Base-by-base conservation (phyloP, 2,113 vertebrate species). In the Henicopernis longicauda region DNA sequence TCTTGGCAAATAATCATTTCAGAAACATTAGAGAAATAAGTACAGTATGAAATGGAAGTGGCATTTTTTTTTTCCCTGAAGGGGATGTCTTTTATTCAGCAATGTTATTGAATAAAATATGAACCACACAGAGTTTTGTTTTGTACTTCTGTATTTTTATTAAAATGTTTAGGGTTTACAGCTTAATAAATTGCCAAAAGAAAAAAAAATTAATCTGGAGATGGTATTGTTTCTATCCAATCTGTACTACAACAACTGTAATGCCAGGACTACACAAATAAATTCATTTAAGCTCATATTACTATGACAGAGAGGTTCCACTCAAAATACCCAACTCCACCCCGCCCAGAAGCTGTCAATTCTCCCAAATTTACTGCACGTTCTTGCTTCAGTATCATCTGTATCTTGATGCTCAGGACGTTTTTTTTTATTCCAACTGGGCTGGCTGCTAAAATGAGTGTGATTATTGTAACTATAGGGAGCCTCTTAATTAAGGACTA, bases 1-100 rank as follows among this genome's bases (percentile, higher is more conserved):
- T 95, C 83, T 95, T 94, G 89, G 79, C 93, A 97, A 97, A 97
- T 89, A 91, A 89, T 91, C 26, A 95, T 96, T 97, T 95, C 93
- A 70, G 77, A 95, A 66, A 91, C 89, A 94, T 96, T 96, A 92
- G 54, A 74, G 57, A 88, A 96, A 95, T 95, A 96, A 95, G 79
- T 94, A 95, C 66, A 95, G 22, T 96, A 95, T 71, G 63, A 93
- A 94, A 95, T 87, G 45, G 73, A 93, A 87, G 63, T 90, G 95
- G 59, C 80, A 34, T 81, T 86, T 87, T 93, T 88, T 88, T 95
- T 95, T 96, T 20, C 89, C 93, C 94, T 93, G n/a, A 95, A 95
- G 96, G 80, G 11, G 26, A 57, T 95, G 38, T 59, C 57, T 95
- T 69, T 71, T 91, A 86, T 87, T 91, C 14, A 9, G 45, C 52